Evolutionary conservation across 2,113 vertebrate genomes (phyloP), one percentile per base, ranked within the genome.

Genomic region (Catagonus wagneri): DNA sequence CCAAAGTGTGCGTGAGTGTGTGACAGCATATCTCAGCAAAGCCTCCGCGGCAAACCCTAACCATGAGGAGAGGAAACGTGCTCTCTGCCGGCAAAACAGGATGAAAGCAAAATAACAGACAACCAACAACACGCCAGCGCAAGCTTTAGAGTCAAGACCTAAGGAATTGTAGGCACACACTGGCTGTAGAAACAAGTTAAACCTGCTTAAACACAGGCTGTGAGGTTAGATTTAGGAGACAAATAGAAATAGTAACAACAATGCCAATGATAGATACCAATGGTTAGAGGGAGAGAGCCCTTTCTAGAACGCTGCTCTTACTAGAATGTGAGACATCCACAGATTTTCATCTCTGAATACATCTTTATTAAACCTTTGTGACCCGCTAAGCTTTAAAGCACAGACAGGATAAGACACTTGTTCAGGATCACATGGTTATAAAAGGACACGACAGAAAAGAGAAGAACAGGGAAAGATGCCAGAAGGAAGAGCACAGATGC

Each of bases 71-170:
- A 34, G 29, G 29, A 81, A 94, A 66, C 17, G 20, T 50, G 23
- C 16, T 78, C 32, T 78, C 20, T 44, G 54, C 36, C 54, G 27
- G 69, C 44, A 79, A 61, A 85, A 84, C 1, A 52, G 78, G 39
- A 87, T 36, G 50, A 90, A 56, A 83, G 71, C n/a, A 88, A 94
- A 93, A 74, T 54, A 75, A 39, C 27, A 69, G 39, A 60, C 32
- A 32, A 68, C 32, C 71, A 79, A 16, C 9, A 34, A 9, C 10
- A 63, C 19, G 81, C 50, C 1, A 17, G 52, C 90, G 22, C 56
- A 60, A 87, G n/a, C 10, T 81, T 54, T 32, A 84, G 4, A 90
- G 81, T 32, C 56, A 66, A 85, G 68, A 72, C 54, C 65, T 34
- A n/a, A 29, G 63, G 23, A 39, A 52, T 1, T 50, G 34, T 19